phyloP scores from a whole-genome alignment of 2,888 invertebrate genomes.

The Schizotus pectinicornis region DNA sequence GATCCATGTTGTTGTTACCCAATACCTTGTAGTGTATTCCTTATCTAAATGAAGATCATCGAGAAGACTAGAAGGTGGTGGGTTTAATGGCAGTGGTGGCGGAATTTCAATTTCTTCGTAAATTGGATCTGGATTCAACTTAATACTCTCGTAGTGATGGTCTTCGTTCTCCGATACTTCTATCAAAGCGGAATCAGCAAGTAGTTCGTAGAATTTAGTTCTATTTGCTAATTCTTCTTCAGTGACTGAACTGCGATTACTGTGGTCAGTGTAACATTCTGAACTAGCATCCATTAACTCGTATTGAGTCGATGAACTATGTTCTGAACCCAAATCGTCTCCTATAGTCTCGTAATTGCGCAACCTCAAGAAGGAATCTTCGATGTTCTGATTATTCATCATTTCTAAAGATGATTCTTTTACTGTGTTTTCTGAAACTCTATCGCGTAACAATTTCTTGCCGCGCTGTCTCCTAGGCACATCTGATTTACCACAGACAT shows the following conservation, averaged over 20 bases:
- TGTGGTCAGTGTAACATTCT: conserved; percentile 73
- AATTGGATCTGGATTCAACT: conserved; percentile 75
- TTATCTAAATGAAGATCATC: conserved; percentile 74
- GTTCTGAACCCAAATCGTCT: conserved; percentile 58
- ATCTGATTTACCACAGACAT: conserved; percentile 73
- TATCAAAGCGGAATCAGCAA: conserved; percentile 72
- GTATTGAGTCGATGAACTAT: conserved; percentile 72
- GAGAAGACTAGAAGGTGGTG: conserved; percentile 72
- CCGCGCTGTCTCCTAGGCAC: conserved; percentile 56
- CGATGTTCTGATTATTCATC: conserved; percentile 57
- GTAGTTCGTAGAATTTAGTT: conserved; percentile 75
- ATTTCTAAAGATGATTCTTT: conserved; percentile 65
- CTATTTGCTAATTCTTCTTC: conserved; percentile 70
- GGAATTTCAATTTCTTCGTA: conserved; percentile 82
- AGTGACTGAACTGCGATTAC: conserved; percentile 58
- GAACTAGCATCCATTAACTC: conserved; percentile 77
- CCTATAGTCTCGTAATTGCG: conserved; percentile 54
- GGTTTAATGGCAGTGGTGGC: conserved; percentile 78
- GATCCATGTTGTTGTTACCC: background rate
- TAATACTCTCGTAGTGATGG: conserved; percentile 78
- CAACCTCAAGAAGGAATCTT: conserved; percentile 70
- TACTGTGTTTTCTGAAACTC: conserved; percentile 41
- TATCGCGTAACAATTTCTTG: conserved; percentile 33
- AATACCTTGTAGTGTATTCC: conserved; percentile 67
- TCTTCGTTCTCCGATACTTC: conserved; percentile 72